phyloP scores from a whole-genome alignment of 2,113 vertebrate species.

The Labeo catla region DNA sequence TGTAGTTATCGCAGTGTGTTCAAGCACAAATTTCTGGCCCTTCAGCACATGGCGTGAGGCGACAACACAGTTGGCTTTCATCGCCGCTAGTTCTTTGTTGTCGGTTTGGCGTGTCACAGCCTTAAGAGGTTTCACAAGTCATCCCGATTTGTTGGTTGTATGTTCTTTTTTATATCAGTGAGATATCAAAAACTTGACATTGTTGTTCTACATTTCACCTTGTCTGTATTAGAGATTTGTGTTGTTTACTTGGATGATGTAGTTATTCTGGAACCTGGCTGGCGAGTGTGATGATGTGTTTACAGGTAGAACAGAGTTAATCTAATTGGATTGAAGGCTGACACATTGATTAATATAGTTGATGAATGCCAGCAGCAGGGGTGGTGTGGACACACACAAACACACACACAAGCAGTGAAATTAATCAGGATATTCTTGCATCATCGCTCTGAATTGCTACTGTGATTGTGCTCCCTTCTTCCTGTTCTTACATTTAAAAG shows the following conservation, averaged over 20 bases:
- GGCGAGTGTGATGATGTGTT: constrained; percentile 22
- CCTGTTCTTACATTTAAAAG: not conserved
- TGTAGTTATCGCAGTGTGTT: not conserved
- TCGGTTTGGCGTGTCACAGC: not conserved
- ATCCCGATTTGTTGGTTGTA: not conserved
- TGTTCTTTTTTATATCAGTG: not conserved
- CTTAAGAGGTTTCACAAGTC: not conserved
- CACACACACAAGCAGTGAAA: not conserved
- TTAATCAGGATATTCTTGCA: constrained; percentile 28
- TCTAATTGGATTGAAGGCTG: constrained; percentile 49
- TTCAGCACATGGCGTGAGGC: not conserved
- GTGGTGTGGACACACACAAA: not conserved
- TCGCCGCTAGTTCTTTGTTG: not conserved
- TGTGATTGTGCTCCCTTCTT: not conserved
- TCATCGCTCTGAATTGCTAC: constrained; percentile 18
- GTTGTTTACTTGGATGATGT: constrained; percentile 11
- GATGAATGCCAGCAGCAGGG: constrained; percentile 47
- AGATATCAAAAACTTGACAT: not conserved
- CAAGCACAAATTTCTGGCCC: too few relatives aligned
- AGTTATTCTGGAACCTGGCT: constrained; percentile 8
- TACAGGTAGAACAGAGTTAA: constrained; percentile 47
- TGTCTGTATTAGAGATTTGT: not conserved
- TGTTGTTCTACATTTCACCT: constrained; percentile 21
- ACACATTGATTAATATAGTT: constrained; percentile 57
- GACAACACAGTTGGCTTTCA: not conserved